These are phyloP conservation scores for Nomada goodeniana DNA, from an alignment of 2,888 invertebrate species.

Conservation along the genomic window DNA sequence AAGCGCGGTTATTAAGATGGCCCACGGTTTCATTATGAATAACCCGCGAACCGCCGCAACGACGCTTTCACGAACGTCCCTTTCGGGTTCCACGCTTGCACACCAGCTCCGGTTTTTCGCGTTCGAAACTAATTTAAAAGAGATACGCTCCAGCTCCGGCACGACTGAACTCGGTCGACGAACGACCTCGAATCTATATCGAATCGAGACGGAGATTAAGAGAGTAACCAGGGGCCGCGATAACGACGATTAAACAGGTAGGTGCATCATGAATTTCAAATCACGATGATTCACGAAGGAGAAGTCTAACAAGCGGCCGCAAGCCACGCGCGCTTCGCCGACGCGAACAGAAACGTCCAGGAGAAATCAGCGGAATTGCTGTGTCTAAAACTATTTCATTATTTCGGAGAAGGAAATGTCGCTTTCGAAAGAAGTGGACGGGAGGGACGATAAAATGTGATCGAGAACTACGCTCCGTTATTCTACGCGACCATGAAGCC, in stretches of 20 bases:
- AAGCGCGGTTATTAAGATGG: slow-evolving; percentile 62
- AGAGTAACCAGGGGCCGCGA: slow-evolving; percentile 19
- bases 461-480: slow-evolving; percentile 22
- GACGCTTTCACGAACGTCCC: slow-evolving; percentile 14
- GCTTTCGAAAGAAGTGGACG: not conserved
- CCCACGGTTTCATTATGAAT: slow-evolving; percentile 60
- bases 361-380: not conserved
- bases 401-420: not conserved
- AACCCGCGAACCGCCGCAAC: slow-evolving; percentile 15
- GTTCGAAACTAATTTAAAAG: slow-evolving; percentile 4
- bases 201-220: slow-evolving; percentile 9
- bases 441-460: not conserved
- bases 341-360: too few species aligned
- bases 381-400: not conserved
- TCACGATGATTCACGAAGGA: slow-evolving; percentile 38
- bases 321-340: too few species aligned
- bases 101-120: slow-evolving; percentile 5
- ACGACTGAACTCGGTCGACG: slow-evolving; percentile 3
- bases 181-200: slow-evolving; percentile 30
- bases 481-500: slow-evolving; percentile 8
- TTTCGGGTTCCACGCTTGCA: not conserved
- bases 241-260: slow-evolving; percentile 37
- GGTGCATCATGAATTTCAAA: slow-evolving; percentile 43
- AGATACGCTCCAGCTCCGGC: not conserved
- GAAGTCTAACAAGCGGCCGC: not conserved